Evolutionary conservation across 2,797 vertebrate species (phyloP).

Genomic region (Podargus strigoides): DNA sequence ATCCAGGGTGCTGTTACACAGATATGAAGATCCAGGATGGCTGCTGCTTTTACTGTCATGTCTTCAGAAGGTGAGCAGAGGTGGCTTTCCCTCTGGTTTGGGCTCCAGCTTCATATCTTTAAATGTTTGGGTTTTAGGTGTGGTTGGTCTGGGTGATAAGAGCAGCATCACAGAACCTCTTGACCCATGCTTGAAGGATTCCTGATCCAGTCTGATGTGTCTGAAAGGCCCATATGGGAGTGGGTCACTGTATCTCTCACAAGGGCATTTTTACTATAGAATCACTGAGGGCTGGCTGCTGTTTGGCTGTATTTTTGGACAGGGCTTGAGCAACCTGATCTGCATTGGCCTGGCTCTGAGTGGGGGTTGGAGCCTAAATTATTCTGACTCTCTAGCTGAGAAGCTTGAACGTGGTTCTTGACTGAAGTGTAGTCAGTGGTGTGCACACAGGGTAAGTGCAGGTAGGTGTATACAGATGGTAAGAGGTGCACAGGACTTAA

Average conservation of each 20-base stretch:
- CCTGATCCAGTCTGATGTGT: background rate
- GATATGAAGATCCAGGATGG: background rate
- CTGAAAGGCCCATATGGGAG: background rate
- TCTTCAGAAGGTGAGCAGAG: background rate
- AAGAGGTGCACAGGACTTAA: background rate
- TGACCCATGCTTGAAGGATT: background rate
- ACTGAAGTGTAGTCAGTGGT: too few species aligned
- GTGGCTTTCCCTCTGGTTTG: background rate
- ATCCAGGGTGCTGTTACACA: background rate
- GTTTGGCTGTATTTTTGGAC: background rate
- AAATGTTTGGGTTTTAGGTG: background rate
- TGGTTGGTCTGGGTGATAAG: background rate
- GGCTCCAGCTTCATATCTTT: background rate
- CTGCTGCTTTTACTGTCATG: background rate
- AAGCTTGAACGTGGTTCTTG: background rate
- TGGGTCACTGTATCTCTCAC: background rate
- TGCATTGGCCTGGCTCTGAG: background rate
- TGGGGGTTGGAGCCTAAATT: background rate
- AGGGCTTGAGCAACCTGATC: background rate
- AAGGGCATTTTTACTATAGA: background rate
- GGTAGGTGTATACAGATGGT: too few species aligned
- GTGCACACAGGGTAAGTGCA: too few species aligned
- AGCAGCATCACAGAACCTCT: background rate
- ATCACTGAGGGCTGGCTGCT: background rate
- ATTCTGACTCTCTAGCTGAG: background rate